Base-by-base conservation (phyloP, 2,797 vertebrate genomes). In the Neoniphon sammara region DNA sequence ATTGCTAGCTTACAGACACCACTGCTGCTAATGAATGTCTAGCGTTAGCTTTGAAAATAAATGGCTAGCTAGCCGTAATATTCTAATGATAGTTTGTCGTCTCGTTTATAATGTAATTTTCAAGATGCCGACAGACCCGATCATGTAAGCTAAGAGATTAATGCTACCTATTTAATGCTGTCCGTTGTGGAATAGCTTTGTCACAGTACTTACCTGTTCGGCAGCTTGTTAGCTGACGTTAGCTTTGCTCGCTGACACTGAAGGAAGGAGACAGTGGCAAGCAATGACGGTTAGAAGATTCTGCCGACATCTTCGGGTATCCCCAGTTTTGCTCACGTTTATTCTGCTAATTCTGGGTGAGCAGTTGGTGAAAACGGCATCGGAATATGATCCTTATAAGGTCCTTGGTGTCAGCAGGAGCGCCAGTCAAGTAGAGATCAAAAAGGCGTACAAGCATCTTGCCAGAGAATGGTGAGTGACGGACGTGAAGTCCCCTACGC, bases 401-500 rank as follows among this genome's bases (percentile, higher is more conserved):
- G 88, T 96, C 64, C 92, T 98, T 46, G 95, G 95, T 68, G 94
- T 98, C 77, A 88, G 94, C 88, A 92, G 91, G 83, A 94, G 92
- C 7, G 93, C 95, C 63, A 96, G 92, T 87, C 96, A 96, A 68
- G 83, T 94, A 10, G 96, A 98, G 75, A 96, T 98, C 85, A 97
- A 97, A 86, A 95, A 92, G 83, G 95, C 95, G 0, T 98, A 98
- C 91, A 98, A 97, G 92, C 95, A 87, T 75, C 94, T 97, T 0
- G 96, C 93, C 69, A 95, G 93, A 75, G 96, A 97, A 90, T 98
- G 97, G 97, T 98, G 93, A 93, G 96, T 85, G 62, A 76, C 47
- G 54, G 21, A 78, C 49, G 47, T 18, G 42, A 8, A 0, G 65
- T 20, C 42, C 57, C 7, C 23, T 11, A 23, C 31, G 9, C 23